These are phyloP conservation scores for Platanista minor DNA, from an alignment of 2,113 vertebrate species.

Conservation along the genomic window DNA sequence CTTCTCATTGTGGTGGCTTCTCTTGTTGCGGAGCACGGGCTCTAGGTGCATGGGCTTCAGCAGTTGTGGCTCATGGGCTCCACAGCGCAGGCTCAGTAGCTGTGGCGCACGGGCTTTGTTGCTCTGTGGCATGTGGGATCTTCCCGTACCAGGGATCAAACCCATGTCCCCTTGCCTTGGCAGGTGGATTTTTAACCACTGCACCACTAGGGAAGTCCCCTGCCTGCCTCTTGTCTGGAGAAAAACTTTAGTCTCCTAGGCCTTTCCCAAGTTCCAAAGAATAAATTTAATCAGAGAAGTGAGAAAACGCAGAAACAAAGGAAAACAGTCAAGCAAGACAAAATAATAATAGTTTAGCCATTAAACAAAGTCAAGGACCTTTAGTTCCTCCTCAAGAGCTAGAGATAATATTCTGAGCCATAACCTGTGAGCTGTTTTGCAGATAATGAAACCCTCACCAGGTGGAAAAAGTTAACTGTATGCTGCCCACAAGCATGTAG, in stretches of 20 bases:
- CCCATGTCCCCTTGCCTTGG: too few species aligned
- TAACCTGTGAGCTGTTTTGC: neutral
- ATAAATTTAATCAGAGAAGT: neutral
- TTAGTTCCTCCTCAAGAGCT: neutral
- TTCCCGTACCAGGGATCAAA: too few species aligned
- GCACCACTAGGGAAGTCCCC: too few species aligned
- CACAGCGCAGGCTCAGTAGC: too few species aligned
- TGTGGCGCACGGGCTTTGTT: too few species aligned
- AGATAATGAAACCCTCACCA: neutral
- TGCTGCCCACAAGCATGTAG: neutral
- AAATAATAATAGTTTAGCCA: neutral
- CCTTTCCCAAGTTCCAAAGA: neutral
- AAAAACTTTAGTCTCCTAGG: neutral
- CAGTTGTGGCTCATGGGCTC: too few species aligned
- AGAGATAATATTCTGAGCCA: neutral
- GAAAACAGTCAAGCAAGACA: neutral
- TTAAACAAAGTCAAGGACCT: too few species aligned
- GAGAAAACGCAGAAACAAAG: neutral
- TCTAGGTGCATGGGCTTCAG: too few species aligned
- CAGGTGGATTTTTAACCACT: too few species aligned
- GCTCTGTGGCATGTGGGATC: too few species aligned
- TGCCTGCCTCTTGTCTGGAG: neutral
- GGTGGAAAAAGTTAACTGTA: neutral
- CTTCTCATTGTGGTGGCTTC: too few species aligned
- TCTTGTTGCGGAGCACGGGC: too few species aligned